A percentile compares a stretch with the other conserved stretches of the same genome.
Conservation (phyloP, 1,140 invertebrate genomes). For the Bombus polaris region DNA sequence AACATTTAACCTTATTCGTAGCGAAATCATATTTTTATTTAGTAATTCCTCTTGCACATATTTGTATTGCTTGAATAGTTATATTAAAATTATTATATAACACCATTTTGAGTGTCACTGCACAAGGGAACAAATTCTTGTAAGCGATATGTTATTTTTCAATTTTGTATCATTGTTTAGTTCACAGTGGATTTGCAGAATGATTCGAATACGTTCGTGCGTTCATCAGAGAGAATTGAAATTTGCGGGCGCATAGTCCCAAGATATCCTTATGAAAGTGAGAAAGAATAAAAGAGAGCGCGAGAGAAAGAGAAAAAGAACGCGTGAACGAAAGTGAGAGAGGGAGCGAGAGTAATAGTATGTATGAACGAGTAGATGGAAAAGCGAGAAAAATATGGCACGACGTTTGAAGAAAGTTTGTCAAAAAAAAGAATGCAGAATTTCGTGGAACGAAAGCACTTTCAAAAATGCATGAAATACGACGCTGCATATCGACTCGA, state of each 20-base stretch:
- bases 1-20: background rate
- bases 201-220: constrained; percentile 40
- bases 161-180: constrained; percentile 41
- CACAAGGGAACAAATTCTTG: constrained; percentile 28
- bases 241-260: constrained; percentile 69
- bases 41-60: background rate
- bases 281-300: constrained; percentile 23
- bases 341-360: constrained; percentile 5
- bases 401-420: constrained; percentile 19
- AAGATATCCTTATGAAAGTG: constrained; percentile 56
- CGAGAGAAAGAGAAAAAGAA: constrained; percentile 1
- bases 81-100: constrained; percentile 13
- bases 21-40: background rate
- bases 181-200: constrained; percentile 43
- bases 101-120: constrained; percentile 48
- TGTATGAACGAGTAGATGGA: constrained; percentile 25
- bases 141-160: constrained; percentile 9
- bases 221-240: constrained; percentile 72
- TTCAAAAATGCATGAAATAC: constrained; percentile 55
- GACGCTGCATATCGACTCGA: constrained; percentile 55
- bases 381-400: constrained; percentile 22
- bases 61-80: background rate
- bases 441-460: constrained; percentile 48
- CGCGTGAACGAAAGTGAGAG: constrained; percentile 6
- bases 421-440: constrained; percentile 21